Conservation (phyloP, 2,888 invertebrate genomes). For the Clivina fossor region DNA sequence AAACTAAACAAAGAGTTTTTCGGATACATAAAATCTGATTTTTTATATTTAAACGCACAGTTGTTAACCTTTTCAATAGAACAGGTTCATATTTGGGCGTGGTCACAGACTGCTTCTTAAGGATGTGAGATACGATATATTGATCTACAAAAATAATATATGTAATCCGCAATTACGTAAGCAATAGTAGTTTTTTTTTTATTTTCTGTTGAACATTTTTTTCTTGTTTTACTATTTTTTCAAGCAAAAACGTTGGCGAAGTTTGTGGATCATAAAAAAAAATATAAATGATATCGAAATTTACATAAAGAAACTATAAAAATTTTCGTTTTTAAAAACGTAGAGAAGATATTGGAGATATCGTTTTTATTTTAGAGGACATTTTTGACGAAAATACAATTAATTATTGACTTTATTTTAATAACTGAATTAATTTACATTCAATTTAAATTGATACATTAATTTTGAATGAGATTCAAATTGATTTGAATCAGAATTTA, state of each 20-base stretch:
- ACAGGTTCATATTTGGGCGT: constrained; percentile 22
- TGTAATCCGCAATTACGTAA: constrained; percentile 16
- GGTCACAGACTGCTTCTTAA: background rate
- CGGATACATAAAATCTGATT: no score
- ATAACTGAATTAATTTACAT: constrained; percentile 7
- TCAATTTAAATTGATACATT: constrained; percentile 1
- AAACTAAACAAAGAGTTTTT: no score
- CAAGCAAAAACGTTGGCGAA: background rate
- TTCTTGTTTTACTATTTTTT: background rate
- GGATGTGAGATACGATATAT: constrained; percentile 26
- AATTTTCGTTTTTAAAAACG: background rate
- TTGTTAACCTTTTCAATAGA: constrained; percentile 23
- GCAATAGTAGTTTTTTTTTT: constrained; percentile 11
- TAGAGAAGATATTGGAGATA: constrained; percentile 7
- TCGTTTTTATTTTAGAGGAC: constrained; percentile 8
- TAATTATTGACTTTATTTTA: constrained; percentile 1
- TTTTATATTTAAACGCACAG: no score
- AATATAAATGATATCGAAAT: constrained; percentile 12
- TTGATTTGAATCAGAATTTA: no score
- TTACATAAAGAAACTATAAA: constrained; percentile 21
- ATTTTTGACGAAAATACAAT: background rate
- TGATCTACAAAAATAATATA: constrained; percentile 19
- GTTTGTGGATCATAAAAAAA: constrained; percentile 7
- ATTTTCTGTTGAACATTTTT: no score
- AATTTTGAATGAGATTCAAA: no score